Base-by-base conservation (phyloP, 2,113 vertebrate species). In the Chiloscyllium plagiosum region DNA sequence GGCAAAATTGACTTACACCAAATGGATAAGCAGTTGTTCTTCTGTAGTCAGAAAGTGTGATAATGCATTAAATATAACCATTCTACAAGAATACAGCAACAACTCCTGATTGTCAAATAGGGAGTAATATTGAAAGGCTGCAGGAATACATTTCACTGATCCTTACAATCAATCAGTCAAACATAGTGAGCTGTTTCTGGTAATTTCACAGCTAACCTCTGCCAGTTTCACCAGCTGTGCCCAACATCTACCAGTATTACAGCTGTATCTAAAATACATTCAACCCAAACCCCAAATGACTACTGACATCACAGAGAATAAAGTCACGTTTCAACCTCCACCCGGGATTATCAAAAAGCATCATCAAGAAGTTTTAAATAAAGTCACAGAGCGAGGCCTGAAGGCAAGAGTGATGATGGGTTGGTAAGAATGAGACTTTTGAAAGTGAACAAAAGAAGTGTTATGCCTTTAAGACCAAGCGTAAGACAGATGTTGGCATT, bases 401-500 rank as follows among this genome's bases (percentile, higher is more conserved):
- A 15, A 66, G n/a, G 0, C 33, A n/a, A 37, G 61, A 93, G 33
- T 68, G 61, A 1, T 10, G 13, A 65, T 33, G 56, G 29, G 17
- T 65, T 1, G 19, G n/a, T 66, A 19, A 29, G 29, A 65, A n/a
- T 90, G 61, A 90, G 87, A n/a, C 89, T 22, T 93, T 37, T n/a
- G 65, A 19, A 19, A 37, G 8, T 61, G 20, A 22, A 93, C 89
- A 93, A 20, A 83, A 83, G 4, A 47, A 93, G 33, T 10, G 37
- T 33, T 66, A 17, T 93, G 61, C 61, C 61, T 93, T 93, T 93
- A 93, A 93, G 19, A 37, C 61, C 7, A n/a, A 1, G 33, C 17
- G 19, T 20, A 93, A 93, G 89, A 93, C 89, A 93, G 89, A 93
- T 93, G 89, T 93, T 93, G 61, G 89, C 89, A 93, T 93, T 93